Conservation (phyloP, 2,113 vertebrate genomes). For the Cnemophilus loriae region DNA sequence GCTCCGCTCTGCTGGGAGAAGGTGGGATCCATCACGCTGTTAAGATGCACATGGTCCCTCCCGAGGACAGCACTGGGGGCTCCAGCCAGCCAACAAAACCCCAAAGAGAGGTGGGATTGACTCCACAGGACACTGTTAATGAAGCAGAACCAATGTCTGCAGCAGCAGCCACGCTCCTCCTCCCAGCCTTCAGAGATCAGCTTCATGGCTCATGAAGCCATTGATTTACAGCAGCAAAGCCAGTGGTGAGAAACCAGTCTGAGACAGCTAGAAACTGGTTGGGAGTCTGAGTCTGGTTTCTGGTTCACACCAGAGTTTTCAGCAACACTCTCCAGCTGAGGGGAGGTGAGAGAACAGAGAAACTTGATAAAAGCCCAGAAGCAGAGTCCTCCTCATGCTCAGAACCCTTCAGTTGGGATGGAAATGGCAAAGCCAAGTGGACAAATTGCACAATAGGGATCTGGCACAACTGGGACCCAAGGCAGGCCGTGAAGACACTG, state of each 20-base stretch:
- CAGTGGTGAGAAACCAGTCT: neutral
- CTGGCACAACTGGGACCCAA: accelerated
- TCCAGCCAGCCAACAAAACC: neutral
- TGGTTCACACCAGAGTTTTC: neutral
- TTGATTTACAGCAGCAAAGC: neutral
- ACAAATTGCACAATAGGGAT: neutral
- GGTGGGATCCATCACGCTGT: neutral
- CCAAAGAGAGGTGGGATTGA: neutral
- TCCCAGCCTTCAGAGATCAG: neutral
- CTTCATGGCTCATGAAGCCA: neutral
- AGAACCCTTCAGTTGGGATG: neutral
- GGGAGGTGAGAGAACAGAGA: neutral
- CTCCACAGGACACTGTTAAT: accelerated
- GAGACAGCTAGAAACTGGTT: neutral
- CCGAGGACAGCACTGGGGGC: neutral
- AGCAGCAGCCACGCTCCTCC: neutral
- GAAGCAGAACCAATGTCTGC: neutral
- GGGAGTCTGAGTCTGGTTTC: neutral
- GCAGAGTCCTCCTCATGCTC: neutral
- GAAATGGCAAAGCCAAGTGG: neutral
- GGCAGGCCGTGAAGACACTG: accelerated
- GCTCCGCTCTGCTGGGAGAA: neutral
- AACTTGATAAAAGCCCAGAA: neutral
- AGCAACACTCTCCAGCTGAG: neutral
- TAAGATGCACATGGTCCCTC: accelerated